Percentiles rank a stretch among this genome's conserved stretches.
Conservation (phyloP, 2,113 vertebrate genomes). For the Atherinomorus stipes region DNA sequence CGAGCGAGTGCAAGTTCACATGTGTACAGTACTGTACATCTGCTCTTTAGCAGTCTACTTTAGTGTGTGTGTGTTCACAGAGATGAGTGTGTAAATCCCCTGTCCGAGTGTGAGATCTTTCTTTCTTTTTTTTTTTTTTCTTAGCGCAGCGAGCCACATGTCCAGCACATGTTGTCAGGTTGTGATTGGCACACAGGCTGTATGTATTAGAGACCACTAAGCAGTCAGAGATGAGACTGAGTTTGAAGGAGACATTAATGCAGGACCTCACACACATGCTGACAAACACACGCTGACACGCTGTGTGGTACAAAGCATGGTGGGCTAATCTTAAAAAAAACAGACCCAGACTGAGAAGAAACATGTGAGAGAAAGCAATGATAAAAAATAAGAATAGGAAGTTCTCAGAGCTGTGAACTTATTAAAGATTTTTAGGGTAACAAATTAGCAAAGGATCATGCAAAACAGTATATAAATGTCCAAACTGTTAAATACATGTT, state of each 20-base stretch:
- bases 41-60: conserved; percentile 48
- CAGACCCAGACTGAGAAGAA: too few relatives aligned
- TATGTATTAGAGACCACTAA: conserved; percentile 38
- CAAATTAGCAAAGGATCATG: too few relatives aligned
- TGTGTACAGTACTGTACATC: conserved; percentile 35
- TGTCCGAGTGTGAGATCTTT: conserved; percentile 60
- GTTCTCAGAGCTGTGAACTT: too few relatives aligned
- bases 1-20: conserved; percentile 35
- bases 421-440: too few relatives aligned
- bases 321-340: conserved; percentile 17
- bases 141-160: conserved; percentile 58
- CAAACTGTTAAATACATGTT: too few relatives aligned
- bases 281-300: conserved; percentile 1
- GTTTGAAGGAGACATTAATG: conserved; percentile 11
- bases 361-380: neutral
- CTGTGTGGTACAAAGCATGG: conserved; percentile 22
- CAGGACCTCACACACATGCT: conserved; percentile 38
- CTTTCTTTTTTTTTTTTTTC: conserved; percentile 60
- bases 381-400: neutral
- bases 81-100: conserved; percentile 35
- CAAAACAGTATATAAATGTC: too few relatives aligned
- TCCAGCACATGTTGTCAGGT: conserved; percentile 64
- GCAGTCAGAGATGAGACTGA: conserved; percentile 27
- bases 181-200: conserved; percentile 57
- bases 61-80: neutral